Base-by-base conservation (phyloP, 2,797 vertebrate genomes). In the Sciurus carolinensis region DNA sequence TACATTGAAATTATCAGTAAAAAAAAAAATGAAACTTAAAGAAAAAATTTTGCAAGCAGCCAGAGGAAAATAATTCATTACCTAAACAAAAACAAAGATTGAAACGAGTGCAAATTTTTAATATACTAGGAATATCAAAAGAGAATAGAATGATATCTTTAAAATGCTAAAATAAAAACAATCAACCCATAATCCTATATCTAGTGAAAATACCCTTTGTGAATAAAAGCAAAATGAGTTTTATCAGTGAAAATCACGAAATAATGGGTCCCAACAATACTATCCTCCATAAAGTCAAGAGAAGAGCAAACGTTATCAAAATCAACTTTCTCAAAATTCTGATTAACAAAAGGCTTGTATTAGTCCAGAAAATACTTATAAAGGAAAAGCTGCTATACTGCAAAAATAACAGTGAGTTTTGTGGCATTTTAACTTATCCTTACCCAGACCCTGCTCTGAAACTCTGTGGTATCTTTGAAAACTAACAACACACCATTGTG, bases 161-260 rank as follows among this genome's bases (percentile, higher is more conserved):
- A 82, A n/a, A 33, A 67, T 67, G 66, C 30, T n/a, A 18, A 67
- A 67, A 67, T 13, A n/a, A 67, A 62, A 67, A 7, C 64, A 33
- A 14, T 67, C 30, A n/a, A 33, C 64, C 64, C 30, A 67, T n/a
- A 67, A 33, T 67, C 64, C 33, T 67, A 18, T 67, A 67, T n/a
- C 5, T 12, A 67, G 33, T 67, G 14, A 67, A n/a, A 67, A 15
- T n/a, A 7, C 15, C 17, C 39, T 66, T 66, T 28, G 33, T 83
- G 81, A 83, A 66, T 83, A 83, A 80, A 87, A 87, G 11, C 33
- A 79, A 47, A 83, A 28, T 44, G 80, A 82, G 30, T 82, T 44
- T 64, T 11, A 10, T 42, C 17, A 82, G 39, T 64, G 36, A 83
- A 62, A 66, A 66, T 83, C 17, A 4, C 66, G 42, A 42, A 42